These are phyloP conservation scores for Cataglyphis cursor DNA, from an alignment of 2,888 invertebrate species.

Conservation along the genomic window DNA sequence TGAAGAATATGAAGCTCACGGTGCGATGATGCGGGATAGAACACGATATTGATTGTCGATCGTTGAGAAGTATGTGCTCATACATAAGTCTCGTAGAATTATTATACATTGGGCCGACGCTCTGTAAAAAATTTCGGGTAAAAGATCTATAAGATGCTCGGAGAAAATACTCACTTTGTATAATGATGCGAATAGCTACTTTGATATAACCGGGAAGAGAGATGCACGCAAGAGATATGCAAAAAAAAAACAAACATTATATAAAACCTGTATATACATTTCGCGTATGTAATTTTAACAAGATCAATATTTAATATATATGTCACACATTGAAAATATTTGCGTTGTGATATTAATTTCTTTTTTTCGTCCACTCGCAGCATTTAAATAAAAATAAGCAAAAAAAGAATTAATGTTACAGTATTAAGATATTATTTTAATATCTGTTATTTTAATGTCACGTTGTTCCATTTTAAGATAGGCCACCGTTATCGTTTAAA, in stretches of 20 bases:
- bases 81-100: slow-evolving; percentile 5
- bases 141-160: background rate
- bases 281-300: background rate
- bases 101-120: background rate
- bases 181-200: background rate
- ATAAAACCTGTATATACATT: background rate
- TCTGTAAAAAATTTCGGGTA: slow-evolving; percentile 44
- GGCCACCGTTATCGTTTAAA: background rate
- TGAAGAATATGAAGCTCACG: slow-evolving; percentile 25
- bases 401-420: background rate
- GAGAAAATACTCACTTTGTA: background rate
- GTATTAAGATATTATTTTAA: background rate
- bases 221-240: background rate
- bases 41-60: slow-evolving; percentile 75
- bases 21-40: slow-evolving; percentile 37
- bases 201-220: slow-evolving; percentile 31
- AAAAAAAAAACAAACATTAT: background rate
- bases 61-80: slow-evolving; percentile 39
- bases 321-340: slow-evolving; percentile 27
- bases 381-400: background rate
- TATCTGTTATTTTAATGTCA: no score
- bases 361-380: background rate
- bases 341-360: background rate
- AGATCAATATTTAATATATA: background rate
- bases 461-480: background rate